A percentile compares a stretch with the other conserved stretches of the same genome.
phyloP scores from a whole-genome alignment of 2,113 vertebrate species.

The Pedetes capensis region DNA sequence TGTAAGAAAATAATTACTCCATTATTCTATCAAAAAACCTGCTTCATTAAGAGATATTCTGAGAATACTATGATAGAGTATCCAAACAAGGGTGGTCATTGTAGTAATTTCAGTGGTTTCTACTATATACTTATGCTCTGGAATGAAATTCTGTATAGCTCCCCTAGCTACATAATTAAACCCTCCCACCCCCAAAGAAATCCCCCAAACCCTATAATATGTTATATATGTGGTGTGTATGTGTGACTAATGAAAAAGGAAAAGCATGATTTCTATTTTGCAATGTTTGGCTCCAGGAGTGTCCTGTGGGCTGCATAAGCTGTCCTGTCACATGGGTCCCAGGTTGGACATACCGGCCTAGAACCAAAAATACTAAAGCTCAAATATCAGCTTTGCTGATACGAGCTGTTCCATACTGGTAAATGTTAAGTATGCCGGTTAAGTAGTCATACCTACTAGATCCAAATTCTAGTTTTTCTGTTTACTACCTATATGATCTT shows the following conservation, averaged over 20 bases:
- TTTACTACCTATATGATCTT: background rate
- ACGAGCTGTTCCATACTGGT: background rate
- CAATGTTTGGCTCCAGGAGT: background rate
- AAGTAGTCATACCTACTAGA: background rate
- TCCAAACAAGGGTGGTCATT: background rate
- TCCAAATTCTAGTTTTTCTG: constrained; percentile 23
- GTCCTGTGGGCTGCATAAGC: too few relatives aligned
- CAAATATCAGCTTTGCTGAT: background rate
- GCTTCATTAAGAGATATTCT: constrained; percentile 2
- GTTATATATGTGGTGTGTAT: background rate
- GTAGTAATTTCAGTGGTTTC: background rate
- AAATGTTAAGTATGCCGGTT: background rate
- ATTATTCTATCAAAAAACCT: constrained; percentile 21
- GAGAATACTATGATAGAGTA: background rate
- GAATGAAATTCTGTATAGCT: background rate
- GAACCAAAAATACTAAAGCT: background rate
- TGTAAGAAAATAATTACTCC: background rate
- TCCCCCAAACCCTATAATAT: background rate
- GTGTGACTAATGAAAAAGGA: background rate
- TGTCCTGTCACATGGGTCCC: too few relatives aligned
- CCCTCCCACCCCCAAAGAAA: background rate
- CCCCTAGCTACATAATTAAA: background rate
- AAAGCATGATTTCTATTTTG: constrained; percentile 20
- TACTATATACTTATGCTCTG: background rate
- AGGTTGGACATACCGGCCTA: too few relatives aligned